These are phyloP conservation scores for Coecobrya sp. DNA, from an alignment of 2,888 invertebrate species.

Conservation along the genomic window DNA sequence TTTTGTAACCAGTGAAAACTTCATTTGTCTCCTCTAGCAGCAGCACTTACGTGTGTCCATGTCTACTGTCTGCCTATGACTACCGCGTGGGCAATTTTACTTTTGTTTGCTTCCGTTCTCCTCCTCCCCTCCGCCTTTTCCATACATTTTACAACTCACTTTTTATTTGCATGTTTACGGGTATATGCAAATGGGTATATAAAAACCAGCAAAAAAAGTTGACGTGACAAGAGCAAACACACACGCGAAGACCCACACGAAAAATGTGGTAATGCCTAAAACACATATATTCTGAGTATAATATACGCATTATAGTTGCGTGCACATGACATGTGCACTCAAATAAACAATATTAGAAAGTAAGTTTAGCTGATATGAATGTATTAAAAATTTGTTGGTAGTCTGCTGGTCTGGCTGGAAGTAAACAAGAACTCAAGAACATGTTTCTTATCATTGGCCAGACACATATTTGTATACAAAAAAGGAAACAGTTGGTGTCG, in stretches of 20 bases:
- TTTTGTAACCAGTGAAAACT: slow-evolving; percentile 44
- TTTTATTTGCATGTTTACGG: slow-evolving; percentile 17
- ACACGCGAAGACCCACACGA: slow-evolving; percentile 2
- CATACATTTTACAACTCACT: slow-evolving; percentile 32
- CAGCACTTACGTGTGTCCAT: slow-evolving; percentile 17
- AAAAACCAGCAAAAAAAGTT: not conserved
- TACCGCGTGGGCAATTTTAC: slow-evolving; percentile 25
- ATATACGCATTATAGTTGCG: not conserved
- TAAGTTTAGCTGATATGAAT: not conserved
- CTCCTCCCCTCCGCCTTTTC: not conserved
- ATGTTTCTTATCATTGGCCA: slow-evolving; percentile 20
- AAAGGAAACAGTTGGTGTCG: slow-evolving; percentile 48
- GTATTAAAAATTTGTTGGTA: not conserved
- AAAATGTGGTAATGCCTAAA: slow-evolving; percentile 30
- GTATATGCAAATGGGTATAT: not conserved
- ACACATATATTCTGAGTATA: not conserved
- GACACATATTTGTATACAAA: slow-evolving; percentile 33
- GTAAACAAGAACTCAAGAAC: slow-evolving; percentile 43
- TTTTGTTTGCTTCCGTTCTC: slow-evolving; percentile 45
- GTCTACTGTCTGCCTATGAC: slow-evolving; percentile 9
- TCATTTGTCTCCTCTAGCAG: slow-evolving; percentile 61
- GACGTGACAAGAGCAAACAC: slow-evolving; percentile 38
- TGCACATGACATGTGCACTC: slow-evolving; percentile 27
- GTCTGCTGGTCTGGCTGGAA: not conserved
- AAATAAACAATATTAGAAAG: not conserved